Evolutionary conservation across 2,888 invertebrate genomes (phyloP).

Genomic region (Leptinotarsa haldemani): DNA sequence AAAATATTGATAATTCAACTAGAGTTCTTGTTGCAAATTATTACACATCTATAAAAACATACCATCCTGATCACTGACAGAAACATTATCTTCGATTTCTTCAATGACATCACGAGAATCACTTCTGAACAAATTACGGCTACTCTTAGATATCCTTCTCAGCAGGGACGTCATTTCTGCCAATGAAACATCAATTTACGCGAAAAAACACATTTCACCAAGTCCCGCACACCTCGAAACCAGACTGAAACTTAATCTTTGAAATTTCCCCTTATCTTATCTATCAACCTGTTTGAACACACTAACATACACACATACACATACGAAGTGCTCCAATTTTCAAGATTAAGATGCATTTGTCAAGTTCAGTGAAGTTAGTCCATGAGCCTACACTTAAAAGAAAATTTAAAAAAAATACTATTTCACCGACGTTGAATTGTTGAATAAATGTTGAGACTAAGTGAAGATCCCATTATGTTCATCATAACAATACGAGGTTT

Average conservation of each 20-base stretch:
- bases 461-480: no score
- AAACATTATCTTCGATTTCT: constrained; percentile 32
- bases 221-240: constrained; percentile 24
- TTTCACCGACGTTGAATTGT: no score
- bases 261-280: constrained; percentile 18
- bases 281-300: constrained; percentile 19
- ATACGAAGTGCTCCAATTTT: constrained; percentile 23
- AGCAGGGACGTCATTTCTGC: constrained; percentile 46
- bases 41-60: constrained; percentile 19
- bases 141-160: constrained; percentile 49
- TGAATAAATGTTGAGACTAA: no score
- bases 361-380: constrained; percentile 25
- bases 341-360: constrained; percentile 35
- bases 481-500: no score
- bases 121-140: constrained; percentile 43
- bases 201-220: constrained; percentile 18
- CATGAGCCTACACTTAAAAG: neutral
- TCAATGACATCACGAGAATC: constrained; percentile 46
- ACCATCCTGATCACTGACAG: constrained; percentile 26
- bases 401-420: no score
- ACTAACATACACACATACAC: neutral
- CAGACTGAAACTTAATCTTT: constrained; percentile 25
- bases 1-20: no score
- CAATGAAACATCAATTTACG: constrained; percentile 14
- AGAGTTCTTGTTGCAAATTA: neutral